Evolutionary conservation across 2,888 invertebrate species (phyloP), one percentile per base, ranked within the genome.

Genomic region (Exephanes ischioxanthus): DNA sequence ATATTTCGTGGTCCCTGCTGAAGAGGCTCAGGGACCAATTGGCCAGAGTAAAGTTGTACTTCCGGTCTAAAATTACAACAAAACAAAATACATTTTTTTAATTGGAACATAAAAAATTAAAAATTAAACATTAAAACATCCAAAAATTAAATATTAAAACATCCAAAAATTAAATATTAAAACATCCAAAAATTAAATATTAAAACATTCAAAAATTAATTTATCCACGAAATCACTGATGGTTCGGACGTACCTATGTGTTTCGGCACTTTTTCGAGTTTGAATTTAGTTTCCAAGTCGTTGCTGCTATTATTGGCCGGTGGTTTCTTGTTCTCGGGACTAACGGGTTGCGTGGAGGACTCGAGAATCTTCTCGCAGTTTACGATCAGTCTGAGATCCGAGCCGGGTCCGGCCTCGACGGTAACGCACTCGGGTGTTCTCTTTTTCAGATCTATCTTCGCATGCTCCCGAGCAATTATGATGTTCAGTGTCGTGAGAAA

Each of bases 381-480:
- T 0, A 95, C 95, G 1, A 95, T 95, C 45, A 96, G 92, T 87
- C 95, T 94, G 45, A 94, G 94, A 3, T 93, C 88, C 30, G 87
- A 86, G 63, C 81, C 79, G 51, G 90, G 90, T 19, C 94, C 95
- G 71, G 93, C 93, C 87, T 91, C 91, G 51, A 94, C 91, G 16
- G 90, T 89, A 9, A 94, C 93, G 58, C 92, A 91, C 37, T 93
- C 92, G 0, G 94, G 94, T 45, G 92, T 89, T 83, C 92, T 91
- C 77, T 92, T 91, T 85, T 92, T 92, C 14, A 94, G 84, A 95
- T 97, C 96, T 90, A 97, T 95, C 92, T 97, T 97, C 5, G 97
- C 97, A 86, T 97, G 96, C 91, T 97, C 97, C 86, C 97, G 95
- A 0, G 97, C 97, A 83, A 97, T 96, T 1, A 97, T 96, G 33